Base-by-base conservation (phyloP, 2,797 vertebrate genomes). In the Alosa sapidissima region DNA sequence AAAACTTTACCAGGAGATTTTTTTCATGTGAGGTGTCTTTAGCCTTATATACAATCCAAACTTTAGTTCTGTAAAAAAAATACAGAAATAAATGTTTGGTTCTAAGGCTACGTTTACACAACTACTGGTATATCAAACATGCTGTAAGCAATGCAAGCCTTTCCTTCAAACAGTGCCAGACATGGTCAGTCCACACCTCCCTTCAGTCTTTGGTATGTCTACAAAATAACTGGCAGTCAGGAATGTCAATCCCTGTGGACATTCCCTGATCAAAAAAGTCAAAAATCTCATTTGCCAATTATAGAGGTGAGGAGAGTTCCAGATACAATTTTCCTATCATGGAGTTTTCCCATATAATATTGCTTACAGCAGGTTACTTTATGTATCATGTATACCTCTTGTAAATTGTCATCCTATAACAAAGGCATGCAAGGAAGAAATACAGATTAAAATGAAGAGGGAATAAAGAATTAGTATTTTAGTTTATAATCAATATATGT, bases 371-470 rank as follows among this genome's bases (percentile, higher is more conserved):
- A 78, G 41, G 72, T 78, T 78, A 62, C 58, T 78, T 48, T 65
- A 5, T 84, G 13, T 86, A 78, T 85, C 83, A 83, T 83, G 85
- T 84, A 83, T 93, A 92, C 91, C 90, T 91, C 87, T 82, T 86
- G 78, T 48, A 90, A 87, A 24, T 81, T 86, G 58, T 41, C 88
- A 88, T 89, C 86, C 91, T 92, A 89, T 82, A 51, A 84, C 82
- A 90, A 72, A 78, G 81, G 85, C 72, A 84, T 85, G 88, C 84
- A 89, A n/a, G 75, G 85, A 58, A 84, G 28, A 75, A 2, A 11
- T 55, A 58, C 28, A 84, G 48, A 83, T 55, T 65, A 8, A 84
- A 36, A 83, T 55, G 55, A 8, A 45, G 81, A 49, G 10, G 33
- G 72, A 60, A 62, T 51, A n/a, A 55, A 65, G 14, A 51, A 58